Conservation (phyloP, 2,113 vertebrate genomes). For the Chionodraco myersi region DNA sequence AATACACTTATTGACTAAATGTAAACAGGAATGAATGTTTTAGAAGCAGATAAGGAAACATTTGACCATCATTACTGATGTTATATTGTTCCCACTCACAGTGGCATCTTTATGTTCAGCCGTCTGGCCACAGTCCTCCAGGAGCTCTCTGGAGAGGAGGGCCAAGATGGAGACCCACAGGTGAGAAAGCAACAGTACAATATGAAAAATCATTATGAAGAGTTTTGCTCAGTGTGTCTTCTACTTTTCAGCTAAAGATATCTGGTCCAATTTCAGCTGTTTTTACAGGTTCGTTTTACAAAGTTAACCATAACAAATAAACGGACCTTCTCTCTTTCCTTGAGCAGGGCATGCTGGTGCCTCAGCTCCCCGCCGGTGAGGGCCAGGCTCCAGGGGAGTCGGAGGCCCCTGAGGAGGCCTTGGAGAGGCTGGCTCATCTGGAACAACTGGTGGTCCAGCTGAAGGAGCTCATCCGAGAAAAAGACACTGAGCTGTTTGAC, state of each 20-base stretch:
- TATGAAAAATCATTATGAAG: not conserved
- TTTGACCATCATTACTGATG: not conserved
- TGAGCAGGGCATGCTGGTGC: conserved; percentile 76
- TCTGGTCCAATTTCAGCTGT: not conserved
- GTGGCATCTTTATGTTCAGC: conserved; percentile 88
- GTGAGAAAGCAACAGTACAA: conserved; percentile 55
- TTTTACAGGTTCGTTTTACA: not conserved
- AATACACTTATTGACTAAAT: no score
- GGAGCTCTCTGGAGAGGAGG: conserved; percentile 90
- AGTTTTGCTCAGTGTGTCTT: not conserved
- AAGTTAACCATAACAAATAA: not conserved
- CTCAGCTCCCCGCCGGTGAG: conserved; percentile 69
- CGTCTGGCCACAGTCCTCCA: conserved; percentile 92
- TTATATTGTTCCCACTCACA: conserved; percentile 54
- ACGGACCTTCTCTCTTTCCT: not conserved
- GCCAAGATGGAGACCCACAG: conserved; percentile 74
- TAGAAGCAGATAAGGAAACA: no score
- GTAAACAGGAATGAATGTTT: no score
- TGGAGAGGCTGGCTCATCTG: conserved; percentile 88
- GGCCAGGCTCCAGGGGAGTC: conserved; percentile 39
- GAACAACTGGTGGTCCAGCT: conserved; percentile 91
- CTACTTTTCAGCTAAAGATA: no score
- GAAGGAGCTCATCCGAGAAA: conserved; percentile 90
- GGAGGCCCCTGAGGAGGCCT: conserved; percentile 81
- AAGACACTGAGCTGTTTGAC: conserved; percentile 87